These are phyloP conservation scores for Cavia aperea DNA, from an alignment of 2,113 vertebrate species.

Conservation along the genomic window DNA sequence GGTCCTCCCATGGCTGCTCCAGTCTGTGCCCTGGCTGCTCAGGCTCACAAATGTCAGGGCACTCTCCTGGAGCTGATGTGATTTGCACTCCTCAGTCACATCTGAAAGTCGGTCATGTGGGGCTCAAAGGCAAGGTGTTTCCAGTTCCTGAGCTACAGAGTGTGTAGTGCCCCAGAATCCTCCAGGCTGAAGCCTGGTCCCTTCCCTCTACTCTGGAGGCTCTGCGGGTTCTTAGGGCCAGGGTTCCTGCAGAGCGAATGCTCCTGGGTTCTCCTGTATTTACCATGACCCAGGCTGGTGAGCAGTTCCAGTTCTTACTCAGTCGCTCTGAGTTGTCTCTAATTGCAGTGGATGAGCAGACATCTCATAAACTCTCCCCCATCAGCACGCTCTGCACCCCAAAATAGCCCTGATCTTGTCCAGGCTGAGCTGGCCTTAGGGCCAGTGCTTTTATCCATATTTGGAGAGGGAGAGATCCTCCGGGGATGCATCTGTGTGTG, in stretches of 20 bases:
- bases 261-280: slow-evolving; percentile 78
- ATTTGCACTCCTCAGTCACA: not conserved
- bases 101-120: not conserved
- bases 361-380: slow-evolving; percentile 88
- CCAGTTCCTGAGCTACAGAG: not conserved
- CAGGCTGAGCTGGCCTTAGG: slow-evolving; percentile 74
- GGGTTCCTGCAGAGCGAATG: slow-evolving; percentile 36
- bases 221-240: not conserved
- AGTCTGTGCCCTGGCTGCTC: not conserved
- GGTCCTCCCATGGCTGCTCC: not conserved
- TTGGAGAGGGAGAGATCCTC: slow-evolving; percentile 77
- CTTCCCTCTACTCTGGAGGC: not conserved
- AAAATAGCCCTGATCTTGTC: slow-evolving; percentile 91
- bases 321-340: slow-evolving; percentile 85
- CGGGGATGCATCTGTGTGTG: not conserved
- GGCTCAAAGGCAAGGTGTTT: slow-evolving; percentile 33
- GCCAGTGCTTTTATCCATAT: slow-evolving; percentile 81
- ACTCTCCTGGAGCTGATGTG: not conserved
- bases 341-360: slow-evolving; percentile 87
- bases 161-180: not conserved
- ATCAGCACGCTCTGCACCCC: slow-evolving; percentile 84
- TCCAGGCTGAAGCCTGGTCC: slow-evolving; percentile 14
- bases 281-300: slow-evolving; percentile 72
- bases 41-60: not conserved
- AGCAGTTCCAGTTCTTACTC: slow-evolving; percentile 78